Conservation (phyloP, 2,888 invertebrate genomes). For the Sminthurinus aureus region DNA sequence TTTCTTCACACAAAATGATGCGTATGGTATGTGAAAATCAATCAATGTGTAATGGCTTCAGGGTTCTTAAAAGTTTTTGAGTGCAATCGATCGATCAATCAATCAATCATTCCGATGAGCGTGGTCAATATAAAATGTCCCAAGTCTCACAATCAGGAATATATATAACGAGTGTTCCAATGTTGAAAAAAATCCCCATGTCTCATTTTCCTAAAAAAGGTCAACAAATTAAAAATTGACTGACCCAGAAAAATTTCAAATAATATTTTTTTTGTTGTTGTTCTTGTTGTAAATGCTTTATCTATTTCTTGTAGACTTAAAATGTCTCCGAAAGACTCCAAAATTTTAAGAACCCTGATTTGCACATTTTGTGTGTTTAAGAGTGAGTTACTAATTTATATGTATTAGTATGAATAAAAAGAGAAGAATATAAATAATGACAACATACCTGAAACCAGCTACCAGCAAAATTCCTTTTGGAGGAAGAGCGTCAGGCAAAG, state of each 20-base stretch:
- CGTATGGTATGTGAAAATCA: too few species aligned
- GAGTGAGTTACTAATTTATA: background rate
- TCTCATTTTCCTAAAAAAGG: background rate
- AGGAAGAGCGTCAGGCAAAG: conserved; percentile 29
- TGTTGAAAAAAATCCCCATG: background rate
- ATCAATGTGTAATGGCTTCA: background rate
- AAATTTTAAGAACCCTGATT: background rate
- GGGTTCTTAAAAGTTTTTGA: background rate
- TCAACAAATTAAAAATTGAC: background rate
- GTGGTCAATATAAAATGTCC: background rate
- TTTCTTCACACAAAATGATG: too few species aligned
- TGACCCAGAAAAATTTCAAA: background rate
- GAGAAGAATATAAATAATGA: background rate
- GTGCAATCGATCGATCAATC: background rate
- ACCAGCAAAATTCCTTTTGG: conserved; percentile 67
- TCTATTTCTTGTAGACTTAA: background rate
- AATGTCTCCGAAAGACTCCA: background rate
- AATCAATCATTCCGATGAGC: background rate
- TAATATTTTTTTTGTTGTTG: too few species aligned
- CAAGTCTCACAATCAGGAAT: background rate
- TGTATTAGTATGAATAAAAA: background rate
- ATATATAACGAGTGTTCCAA: background rate
- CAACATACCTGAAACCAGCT: conserved; percentile 66
- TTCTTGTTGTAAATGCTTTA: background rate
- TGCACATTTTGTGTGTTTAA: background rate